Base-by-base conservation (phyloP, 2,797 vertebrate genomes). In the Enteromius thamalakanensis region DNA sequence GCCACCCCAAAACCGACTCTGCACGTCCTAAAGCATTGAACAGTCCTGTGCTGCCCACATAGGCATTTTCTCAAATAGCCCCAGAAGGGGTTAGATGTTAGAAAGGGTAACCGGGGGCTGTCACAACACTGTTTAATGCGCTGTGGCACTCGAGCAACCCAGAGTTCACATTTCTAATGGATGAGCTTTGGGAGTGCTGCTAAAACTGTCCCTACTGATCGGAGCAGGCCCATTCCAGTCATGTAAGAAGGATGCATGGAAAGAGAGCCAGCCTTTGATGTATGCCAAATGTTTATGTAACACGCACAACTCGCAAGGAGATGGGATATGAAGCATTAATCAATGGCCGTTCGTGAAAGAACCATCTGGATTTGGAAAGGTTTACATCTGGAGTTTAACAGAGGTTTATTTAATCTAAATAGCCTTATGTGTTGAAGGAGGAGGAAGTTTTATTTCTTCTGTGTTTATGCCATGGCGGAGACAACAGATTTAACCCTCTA, bases 361-460 rank as follows among this genome's bases (percentile, higher is more conserved):
- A 89, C 77, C 83, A 83, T 84, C 34, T 15, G 64, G 37, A 67
- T 82, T 78, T 80, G 74, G 76, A 87, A 70, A 53, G 62, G 79
- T 80, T 88, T 81, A 82, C 84, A 88, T 80, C 80, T 88, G 71
- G 87, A 87, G 87, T 85, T 90, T 92, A 93, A 83, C 47, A 64
- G 68, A 74, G 60, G 40, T 42, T 76, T 7, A 86, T 37, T 78
- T 69, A 79, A 40, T 70, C 68, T 78, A 89, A 86, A 86, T 84
- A 78, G 70, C 75, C 81, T 90, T 42, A 90, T 88, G 89, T 89
- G 85, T 88, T 47, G 1, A 75, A 77, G 72, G 86, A 86, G 82
- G 88, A 90, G 90, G 87, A 93, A 89, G 89, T 80, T 79, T 81
- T 90, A 90, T 89, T 83, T 92, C 89, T 90, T 86, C 42, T 12